A percentile compares a stretch with the other conserved stretches of the same genome.
Evolutionary conservation across 2,113 vertebrate species (phyloP).

Genomic region (Natator depressus): DNA sequence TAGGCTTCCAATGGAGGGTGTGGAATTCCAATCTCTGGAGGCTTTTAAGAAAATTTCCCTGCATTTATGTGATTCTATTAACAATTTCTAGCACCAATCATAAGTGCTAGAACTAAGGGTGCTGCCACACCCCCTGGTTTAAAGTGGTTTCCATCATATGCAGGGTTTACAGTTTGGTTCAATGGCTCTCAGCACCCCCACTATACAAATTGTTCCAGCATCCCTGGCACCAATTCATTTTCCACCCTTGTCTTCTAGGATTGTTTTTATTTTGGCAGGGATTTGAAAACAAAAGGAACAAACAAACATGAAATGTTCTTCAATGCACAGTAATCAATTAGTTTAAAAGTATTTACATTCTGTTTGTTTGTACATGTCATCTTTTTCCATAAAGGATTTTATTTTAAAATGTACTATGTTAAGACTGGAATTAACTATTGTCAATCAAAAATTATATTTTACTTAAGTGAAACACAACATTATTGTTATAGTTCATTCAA

Average conservation of each 20-base stretch:
- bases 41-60: neutral
- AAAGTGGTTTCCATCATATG: no score
- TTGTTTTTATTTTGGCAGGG: neutral
- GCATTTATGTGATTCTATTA: neutral
- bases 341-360: neutral
- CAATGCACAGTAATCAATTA: neutral
- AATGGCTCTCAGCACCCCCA: no score
- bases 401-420: conserved; percentile 7
- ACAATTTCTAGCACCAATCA: neutral
- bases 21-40: no score
- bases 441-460: neutral
- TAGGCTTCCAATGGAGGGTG: neutral
- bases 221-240: neutral
- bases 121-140: no score
- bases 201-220: no score
- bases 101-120: no score
- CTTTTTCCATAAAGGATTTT: conserved; percentile 20
- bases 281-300: neutral
- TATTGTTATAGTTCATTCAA: neutral
- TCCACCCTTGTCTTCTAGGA: neutral
- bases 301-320: neutral
- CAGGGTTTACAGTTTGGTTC: no score
- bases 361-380: neutral
- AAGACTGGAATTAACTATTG: neutral
- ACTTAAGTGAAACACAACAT: neutral